phyloP scores from a whole-genome alignment of 2,797 vertebrate species.

The Chromis chromis region DNA sequence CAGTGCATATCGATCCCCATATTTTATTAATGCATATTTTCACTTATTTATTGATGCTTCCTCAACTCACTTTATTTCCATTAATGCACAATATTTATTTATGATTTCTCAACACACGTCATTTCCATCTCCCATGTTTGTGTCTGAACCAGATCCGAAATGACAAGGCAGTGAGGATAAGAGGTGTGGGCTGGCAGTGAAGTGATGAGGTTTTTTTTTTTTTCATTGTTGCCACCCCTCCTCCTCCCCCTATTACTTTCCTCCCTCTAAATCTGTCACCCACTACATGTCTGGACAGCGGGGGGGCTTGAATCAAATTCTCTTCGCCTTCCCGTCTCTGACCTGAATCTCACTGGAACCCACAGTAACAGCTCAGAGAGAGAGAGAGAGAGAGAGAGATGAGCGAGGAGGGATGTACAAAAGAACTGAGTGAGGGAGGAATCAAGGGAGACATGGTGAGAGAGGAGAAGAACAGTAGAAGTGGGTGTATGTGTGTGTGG shows the following conservation, averaged over 20 bases:
- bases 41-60: constrained; percentile 30
- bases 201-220: constrained; percentile 53
- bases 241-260: constrained; percentile 44
- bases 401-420: constrained; percentile 27
- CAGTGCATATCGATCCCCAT: background rate
- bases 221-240: constrained; percentile 42
- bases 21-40: background rate
- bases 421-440: constrained; percentile 6
- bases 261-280: constrained; percentile 75
- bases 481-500: constrained; percentile 4
- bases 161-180: constrained; percentile 46
- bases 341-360: constrained; percentile 78
- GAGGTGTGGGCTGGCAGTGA: constrained; percentile 31
- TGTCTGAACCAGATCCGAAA: constrained; percentile 58
- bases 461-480: constrained; percentile 8
- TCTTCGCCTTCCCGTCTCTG: constrained; percentile 77
- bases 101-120: constrained; percentile 28
- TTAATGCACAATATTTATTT: constrained; percentile 54
- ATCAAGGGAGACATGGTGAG: constrained; percentile 38
- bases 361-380: constrained; percentile 62
- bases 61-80: constrained; percentile 30
- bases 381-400: constrained; percentile 29
- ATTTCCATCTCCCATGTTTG: constrained; percentile 54
- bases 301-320: constrained; percentile 80
- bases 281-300: constrained; percentile 77